Evolutionary conservation across 2,797 vertebrate species (phyloP), one percentile per base, ranked within the genome.

Genomic region (Pseudocheirus occidentalis): DNA sequence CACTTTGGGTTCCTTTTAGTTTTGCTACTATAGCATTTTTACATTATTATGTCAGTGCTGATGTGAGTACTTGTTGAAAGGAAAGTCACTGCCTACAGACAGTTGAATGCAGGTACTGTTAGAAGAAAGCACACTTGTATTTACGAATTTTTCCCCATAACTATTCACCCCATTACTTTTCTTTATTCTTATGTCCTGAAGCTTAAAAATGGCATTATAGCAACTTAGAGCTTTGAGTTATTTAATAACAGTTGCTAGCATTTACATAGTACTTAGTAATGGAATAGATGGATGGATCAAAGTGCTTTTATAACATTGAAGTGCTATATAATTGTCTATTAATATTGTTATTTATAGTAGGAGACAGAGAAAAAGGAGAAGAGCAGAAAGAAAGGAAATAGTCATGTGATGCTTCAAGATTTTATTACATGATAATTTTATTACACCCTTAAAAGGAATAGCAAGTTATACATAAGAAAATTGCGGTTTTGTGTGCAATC

Each of bases 201-300:
- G 91, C 91, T 40, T 87, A 90, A 95, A 93, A 96, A 94, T 11
- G 14, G 81, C 56, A 3, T 93, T 92, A 52, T 55, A 95, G n/a
- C 81, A 52, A 95, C 50, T 55, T 0, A 9, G 12, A 59, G 66
- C 40, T 50, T 13, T 1, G 87, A 6, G 10, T 34, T 14, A 0
- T 54, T 12, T 55, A 46, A 89, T 56, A 34, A 81, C 53, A 97
- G 54, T 0, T 14, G 40, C 66, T 40, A 10, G n/a, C n/a, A 81
- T 81, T 81, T 81, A 46, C 66, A 21, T 81, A 81, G n/a, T n/a
- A 81, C 66, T 81, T 81, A 40, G 66, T 40, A 46, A 40, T 24
- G 7, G n/a, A 81, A 81, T 9, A 81, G 66, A 40, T 46, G 2
- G 21, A 81, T 24, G 66, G 66, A 81, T 40, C 24, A 40, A 24